A percentile compares a stretch with the other conserved stretches of the same genome.
These are phyloP conservation scores for Vesta saturnalis DNA, from an alignment of 2,888 invertebrate genomes.

Conservation along the genomic window DNA sequence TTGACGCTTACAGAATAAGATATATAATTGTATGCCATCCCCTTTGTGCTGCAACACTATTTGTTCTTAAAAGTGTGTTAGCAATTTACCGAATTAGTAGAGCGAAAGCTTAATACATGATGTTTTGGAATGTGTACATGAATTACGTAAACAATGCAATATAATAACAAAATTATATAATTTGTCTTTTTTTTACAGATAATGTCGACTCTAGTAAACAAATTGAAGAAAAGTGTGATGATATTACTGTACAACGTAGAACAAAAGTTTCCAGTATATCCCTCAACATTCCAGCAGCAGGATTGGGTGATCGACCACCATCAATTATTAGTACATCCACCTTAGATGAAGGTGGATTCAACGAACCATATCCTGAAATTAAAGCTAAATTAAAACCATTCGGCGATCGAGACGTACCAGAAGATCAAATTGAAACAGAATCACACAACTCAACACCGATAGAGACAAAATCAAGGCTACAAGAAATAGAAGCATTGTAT, in stretches of 20 bases:
- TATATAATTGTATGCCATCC: no score
- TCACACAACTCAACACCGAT: background rate
- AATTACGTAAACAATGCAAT: background rate
- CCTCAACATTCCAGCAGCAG: slow-evolving; percentile 71
- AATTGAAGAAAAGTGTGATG: slow-evolving; percentile 55
- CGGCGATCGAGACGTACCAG: slow-evolving; percentile 29
- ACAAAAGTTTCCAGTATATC: slow-evolving; percentile 70
- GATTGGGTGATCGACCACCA: slow-evolving; percentile 70
- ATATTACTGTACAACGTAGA: slow-evolving; percentile 60
- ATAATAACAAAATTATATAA: background rate
- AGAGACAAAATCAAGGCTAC: slow-evolving; percentile 1
- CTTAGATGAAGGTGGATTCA: slow-evolving; percentile 75
- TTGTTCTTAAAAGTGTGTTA: no score
- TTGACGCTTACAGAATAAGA: no score
- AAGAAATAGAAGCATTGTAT: slow-evolving; percentile 56
- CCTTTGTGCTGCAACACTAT: no score
- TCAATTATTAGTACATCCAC: slow-evolving; percentile 72
- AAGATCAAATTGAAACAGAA: slow-evolving; percentile 2
- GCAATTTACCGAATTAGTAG: no score
- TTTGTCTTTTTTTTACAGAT: slow-evolving; percentile 45
- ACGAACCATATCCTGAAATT: slow-evolving; percentile 77
- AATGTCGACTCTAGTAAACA: slow-evolving; percentile 48
- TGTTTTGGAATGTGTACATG: no score
- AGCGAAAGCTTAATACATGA: no score
- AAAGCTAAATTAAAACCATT: slow-evolving; percentile 65